Conservation (phyloP, 2,888 invertebrate species). For the Agrilus mali region DNA sequence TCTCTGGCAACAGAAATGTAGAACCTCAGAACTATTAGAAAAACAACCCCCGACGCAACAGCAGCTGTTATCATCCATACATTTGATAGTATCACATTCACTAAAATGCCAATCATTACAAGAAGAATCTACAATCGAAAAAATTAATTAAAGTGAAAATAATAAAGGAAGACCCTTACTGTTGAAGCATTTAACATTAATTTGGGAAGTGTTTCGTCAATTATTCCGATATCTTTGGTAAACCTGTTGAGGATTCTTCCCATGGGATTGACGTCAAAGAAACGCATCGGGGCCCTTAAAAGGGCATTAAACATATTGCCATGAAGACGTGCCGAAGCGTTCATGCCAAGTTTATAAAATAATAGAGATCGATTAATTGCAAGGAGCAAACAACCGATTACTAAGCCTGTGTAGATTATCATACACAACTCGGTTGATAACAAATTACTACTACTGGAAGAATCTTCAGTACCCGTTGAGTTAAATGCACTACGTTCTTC, state of each 20-base stretch:
- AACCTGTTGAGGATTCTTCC: conserved; percentile 65
- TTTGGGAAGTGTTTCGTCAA: conserved; percentile 44
- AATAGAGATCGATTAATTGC: conserved; percentile 4
- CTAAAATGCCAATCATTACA: conserved; percentile 54
- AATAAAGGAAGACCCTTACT: conserved; percentile 23
- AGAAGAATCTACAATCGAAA: conserved; percentile 37
- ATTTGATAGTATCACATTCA: conserved; percentile 54
- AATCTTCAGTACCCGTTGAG: no score
- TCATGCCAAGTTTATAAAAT: conserved; percentile 50
- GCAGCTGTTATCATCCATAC: conserved; percentile 52
- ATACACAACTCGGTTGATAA: no score
- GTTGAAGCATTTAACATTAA: conserved; percentile 41
- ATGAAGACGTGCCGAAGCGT: conserved; percentile 64
- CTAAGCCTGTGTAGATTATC: no score
- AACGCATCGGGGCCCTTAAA: conserved; percentile 65
- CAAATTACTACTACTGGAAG: no score
- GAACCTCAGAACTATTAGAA: conserved; percentile 47
- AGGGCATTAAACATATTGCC: conserved; percentile 73
- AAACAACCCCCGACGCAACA: conserved; percentile 45
- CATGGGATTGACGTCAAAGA: conserved; percentile 78
- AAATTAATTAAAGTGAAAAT: no score
- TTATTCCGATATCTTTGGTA: conserved; percentile 58
- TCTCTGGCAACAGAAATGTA: conserved; percentile 58
- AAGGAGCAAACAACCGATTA: conserved; percentile 41
- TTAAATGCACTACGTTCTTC: no score